Percentiles rank a stretch among this genome's conserved stretches.
phyloP scores from a whole-genome alignment of 2,888 invertebrate genomes.

The Halictus quadricinctus region DNA sequence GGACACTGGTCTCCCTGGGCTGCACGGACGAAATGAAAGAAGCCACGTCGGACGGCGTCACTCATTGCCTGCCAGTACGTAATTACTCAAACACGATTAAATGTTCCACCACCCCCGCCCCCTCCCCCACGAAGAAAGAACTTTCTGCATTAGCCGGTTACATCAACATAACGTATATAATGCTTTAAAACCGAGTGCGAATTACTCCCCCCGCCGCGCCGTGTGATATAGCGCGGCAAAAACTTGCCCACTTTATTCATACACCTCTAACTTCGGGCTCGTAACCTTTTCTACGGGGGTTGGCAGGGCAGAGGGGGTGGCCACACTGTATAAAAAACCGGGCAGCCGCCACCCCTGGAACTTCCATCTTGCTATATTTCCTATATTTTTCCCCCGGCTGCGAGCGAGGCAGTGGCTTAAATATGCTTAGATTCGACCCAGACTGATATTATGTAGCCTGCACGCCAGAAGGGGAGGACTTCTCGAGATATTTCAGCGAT shows the following conservation, averaged over 20 bases:
- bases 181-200: constrained; percentile 71
- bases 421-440: constrained; percentile 75
- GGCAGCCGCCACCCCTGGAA: constrained; percentile 58
- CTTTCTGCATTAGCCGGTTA: constrained; percentile 55
- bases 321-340: constrained; percentile 76
- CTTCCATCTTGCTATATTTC: constrained; percentile 36
- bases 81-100: constrained; percentile 69
- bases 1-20: background rate
- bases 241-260: constrained; percentile 80
- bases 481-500: constrained; percentile 62
- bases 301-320: background rate
- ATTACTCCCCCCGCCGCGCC: constrained; percentile 59
- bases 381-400: constrained; percentile 65
- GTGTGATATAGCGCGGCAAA: constrained; percentile 77
- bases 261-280: constrained; percentile 72
- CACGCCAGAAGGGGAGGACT: constrained; percentile 37
- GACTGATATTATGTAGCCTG: constrained; percentile 68
- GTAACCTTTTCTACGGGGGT: constrained; percentile 65
- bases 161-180: constrained; percentile 56
- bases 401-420: constrained; percentile 63
- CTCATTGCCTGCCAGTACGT: constrained; percentile 64
- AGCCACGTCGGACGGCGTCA: constrained; percentile 27
- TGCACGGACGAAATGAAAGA: constrained; percentile 32
- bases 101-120: constrained; percentile 42
- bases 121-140: constrained; percentile 50